Conservation (phyloP, 2,888 invertebrate genomes). For the Dryococelus australis region DNA sequence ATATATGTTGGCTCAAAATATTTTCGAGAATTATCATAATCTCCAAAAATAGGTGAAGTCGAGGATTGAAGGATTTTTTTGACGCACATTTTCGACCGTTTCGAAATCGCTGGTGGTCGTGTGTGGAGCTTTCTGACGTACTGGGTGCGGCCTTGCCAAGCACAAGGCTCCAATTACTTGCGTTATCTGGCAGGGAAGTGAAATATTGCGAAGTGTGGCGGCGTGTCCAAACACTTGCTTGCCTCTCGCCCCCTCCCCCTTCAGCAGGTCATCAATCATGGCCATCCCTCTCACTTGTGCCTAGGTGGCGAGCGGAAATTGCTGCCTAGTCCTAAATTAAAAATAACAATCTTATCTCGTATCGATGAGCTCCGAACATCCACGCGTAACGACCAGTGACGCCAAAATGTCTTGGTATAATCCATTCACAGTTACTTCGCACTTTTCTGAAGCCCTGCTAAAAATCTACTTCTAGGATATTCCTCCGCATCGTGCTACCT, state of each 20-base stretch:
- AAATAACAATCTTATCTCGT: not conserved
- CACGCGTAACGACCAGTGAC: not conserved
- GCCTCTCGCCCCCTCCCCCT: not conserved
- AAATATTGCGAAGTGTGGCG: not conserved
- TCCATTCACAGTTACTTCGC: no score
- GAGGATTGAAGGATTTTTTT: no score
- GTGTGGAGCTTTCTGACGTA: not conserved
- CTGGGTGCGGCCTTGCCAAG: not conserved
- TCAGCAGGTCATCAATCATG: not conserved
- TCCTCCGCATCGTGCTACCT: no score
- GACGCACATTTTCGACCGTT: no score
- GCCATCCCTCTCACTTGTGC: not conserved
- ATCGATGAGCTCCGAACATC: not conserved
- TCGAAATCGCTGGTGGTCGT: not conserved
- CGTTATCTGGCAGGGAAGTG: conserved; percentile 7
- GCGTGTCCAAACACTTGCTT: not conserved
- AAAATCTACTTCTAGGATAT: no score
- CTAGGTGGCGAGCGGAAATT: not conserved
- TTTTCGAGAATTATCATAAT: no score
- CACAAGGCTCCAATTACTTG: not conserved
- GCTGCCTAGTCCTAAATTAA: not conserved
- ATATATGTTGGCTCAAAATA: no score
- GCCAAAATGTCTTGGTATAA: not conserved
- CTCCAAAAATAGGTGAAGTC: no score
- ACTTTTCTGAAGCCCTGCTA: no score